Percentiles rank a stretch among this genome's conserved stretches.
These are phyloP conservation scores for Drosophila ustulata DNA, from an alignment of 2,888 invertebrate species.

Conservation along the genomic window DNA sequence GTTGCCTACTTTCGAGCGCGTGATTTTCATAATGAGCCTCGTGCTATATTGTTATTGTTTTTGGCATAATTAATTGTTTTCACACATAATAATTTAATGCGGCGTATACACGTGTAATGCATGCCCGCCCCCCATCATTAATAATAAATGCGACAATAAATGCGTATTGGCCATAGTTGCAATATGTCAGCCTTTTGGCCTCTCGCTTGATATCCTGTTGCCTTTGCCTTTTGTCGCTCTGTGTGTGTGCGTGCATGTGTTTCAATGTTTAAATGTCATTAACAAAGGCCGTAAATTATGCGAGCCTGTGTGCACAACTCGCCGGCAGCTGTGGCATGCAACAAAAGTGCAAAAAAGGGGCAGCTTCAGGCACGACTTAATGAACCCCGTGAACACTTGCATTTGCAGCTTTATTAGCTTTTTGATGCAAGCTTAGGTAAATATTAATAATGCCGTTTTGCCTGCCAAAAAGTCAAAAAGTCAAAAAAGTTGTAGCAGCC, in stretches of 20 bases:
- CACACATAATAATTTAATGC: slow-evolving; percentile 83
- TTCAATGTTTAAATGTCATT: slow-evolving; percentile 81
- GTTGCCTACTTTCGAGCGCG: slow-evolving; percentile 74
- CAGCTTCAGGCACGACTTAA: slow-evolving; percentile 21
- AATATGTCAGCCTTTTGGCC: slow-evolving; percentile 56
- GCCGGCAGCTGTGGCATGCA: slow-evolving; percentile 46
- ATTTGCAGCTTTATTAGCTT: slow-evolving; percentile 73
- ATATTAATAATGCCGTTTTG: slow-evolving; percentile 69
- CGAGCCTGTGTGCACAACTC: neutral
- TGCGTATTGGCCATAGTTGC: slow-evolving; percentile 70
- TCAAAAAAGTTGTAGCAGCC: slow-evolving; percentile 12
- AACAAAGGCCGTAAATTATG: slow-evolving; percentile 77
- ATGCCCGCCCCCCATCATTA: neutral
- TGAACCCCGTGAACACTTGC: slow-evolving; percentile 34
- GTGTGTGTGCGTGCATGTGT: slow-evolving; percentile 70
- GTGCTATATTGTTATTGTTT: slow-evolving; percentile 41
- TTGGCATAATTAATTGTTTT: slow-evolving; percentile 83
- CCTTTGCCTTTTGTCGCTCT: slow-evolving; percentile 49
- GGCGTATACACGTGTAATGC: slow-evolving; percentile 70
- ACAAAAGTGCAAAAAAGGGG: slow-evolving; percentile 57
- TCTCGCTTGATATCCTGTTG: slow-evolving; percentile 36
- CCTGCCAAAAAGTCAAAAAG: slow-evolving; percentile 11
- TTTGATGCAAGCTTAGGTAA: slow-evolving; percentile 66
- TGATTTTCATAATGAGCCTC: slow-evolving; percentile 74
- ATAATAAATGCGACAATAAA: slow-evolving; percentile 46